Base-by-base conservation (phyloP, 2,888 invertebrate species). In the Aleiodes alternator region DNA sequence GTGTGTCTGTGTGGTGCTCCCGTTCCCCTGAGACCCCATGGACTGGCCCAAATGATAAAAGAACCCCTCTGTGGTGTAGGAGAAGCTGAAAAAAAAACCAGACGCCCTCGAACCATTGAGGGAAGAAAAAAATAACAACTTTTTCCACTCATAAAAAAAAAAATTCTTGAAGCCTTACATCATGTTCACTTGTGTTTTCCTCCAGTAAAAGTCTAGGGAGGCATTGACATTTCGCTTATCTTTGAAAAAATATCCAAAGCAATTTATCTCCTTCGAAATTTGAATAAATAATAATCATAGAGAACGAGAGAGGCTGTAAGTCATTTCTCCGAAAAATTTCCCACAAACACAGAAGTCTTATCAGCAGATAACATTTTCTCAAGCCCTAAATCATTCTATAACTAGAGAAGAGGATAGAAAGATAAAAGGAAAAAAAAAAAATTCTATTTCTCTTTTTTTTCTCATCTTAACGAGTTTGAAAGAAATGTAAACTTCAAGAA, bases 401-500 rank as follows among this genome's bases (percentile, higher is more conserved):
- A 43, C 43, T 43, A 43, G 43, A 43, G 9, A 9, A 55, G 14
- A 0, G 12, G 55, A 51, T 55, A 8, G 12, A 66, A 75, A 23
- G 23, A 23, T 23, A 23, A 76, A 76, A 57, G n/a, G 66, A 73
- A 64, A 23, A 69, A 57, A 14, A 69, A 73, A 64, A 23, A 69
- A 69, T 43, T 43, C 43, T 9, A 43, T 43, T 81, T 79, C 80
- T n/a, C n/a, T n/a, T 76, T 83, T 79, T 81, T 80, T 72, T 76
- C 77, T 79, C 79, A 78, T 80, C 78, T 78, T 76, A 64, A 73
- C 79, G 77, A 76, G 79, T 80, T 80, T 78, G 76, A 78, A 82
- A 57, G 66, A 59, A 77, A 82, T 84, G 83, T 84, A 84, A 86
- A 84, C 83, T 66, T 66, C 74, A 79, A 75, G 81, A 81, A 34